Evolutionary conservation across 1,140 invertebrate genomes (phyloP).

Genomic region (Drosophila bocki): DNA sequence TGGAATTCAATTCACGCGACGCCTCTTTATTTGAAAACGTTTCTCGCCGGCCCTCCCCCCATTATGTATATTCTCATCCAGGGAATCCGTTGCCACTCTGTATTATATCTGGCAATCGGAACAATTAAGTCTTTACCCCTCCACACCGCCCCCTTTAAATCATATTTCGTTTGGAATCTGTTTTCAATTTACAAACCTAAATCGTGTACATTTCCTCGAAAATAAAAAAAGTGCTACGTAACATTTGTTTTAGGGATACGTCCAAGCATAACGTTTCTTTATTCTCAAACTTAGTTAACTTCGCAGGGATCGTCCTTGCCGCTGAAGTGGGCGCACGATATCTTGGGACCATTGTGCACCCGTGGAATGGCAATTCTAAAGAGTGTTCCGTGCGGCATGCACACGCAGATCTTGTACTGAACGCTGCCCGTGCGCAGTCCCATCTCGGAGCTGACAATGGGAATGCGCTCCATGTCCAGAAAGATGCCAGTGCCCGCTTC

Average conservation of each 20-base stretch:
- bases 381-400: constrained; percentile 93
- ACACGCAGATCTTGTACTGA: constrained; percentile 94
- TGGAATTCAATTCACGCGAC: constrained; percentile 59
- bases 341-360: constrained; percentile 86
- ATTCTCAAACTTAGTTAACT: constrained; percentile 48
- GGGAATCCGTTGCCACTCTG: constrained; percentile 67
- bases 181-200: constrained; percentile 22
- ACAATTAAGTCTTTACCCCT: constrained; percentile 40
- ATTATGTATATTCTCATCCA: constrained; percentile 67
- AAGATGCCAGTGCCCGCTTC: constrained; percentile 90
- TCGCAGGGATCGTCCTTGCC: constrained; percentile 90
- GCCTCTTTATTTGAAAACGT: constrained; percentile 38
- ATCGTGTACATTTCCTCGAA: constrained; percentile 72
- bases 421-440: constrained; percentile 84
- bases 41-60: not conserved
- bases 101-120: constrained; percentile 70
- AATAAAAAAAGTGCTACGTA: constrained; percentile 63
- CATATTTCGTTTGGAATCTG: constrained; percentile 4
- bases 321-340: constrained; percentile 89
- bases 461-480: constrained; percentile 90
- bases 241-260: constrained; percentile 66
- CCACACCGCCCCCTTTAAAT: not conserved
- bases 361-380: constrained; percentile 90
- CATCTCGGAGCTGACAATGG: constrained; percentile 87
- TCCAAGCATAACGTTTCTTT: constrained; percentile 30